These are phyloP conservation scores for Manis crassicaudata DNA, from an alignment of 2,797 vertebrate species.

Conservation along the genomic window DNA sequence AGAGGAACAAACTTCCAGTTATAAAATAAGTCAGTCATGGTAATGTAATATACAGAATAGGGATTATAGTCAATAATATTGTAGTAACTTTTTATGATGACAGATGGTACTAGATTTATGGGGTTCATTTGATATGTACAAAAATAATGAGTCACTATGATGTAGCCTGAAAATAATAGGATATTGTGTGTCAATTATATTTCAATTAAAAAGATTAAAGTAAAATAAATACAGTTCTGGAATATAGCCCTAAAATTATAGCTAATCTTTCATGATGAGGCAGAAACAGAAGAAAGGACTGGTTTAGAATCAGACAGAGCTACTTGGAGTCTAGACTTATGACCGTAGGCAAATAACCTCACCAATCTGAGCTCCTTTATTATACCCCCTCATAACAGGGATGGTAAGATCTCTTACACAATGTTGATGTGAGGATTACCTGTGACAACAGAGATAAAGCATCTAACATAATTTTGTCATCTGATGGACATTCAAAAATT, in stretches of 20 bases:
- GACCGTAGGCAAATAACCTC: background rate
- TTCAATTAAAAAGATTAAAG: background rate
- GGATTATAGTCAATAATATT: background rate
- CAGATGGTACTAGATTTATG: background rate
- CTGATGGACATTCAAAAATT: background rate
- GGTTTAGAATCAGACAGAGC: background rate
- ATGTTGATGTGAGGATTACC: background rate
- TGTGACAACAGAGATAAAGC: background rate
- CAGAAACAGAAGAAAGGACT: background rate
- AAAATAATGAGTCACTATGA: background rate
- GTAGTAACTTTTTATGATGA: background rate
- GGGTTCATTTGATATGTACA: background rate
- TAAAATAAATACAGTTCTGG: background rate
- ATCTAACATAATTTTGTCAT: background rate
- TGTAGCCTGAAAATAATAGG: background rate
- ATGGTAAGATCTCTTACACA: background rate
- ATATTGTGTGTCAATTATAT: background rate
- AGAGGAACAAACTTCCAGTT: background rate
- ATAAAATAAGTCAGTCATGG: background rate
- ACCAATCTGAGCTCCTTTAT: background rate
- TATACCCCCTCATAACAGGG: background rate
- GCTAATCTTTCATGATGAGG: background rate
- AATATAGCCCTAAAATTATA: background rate
- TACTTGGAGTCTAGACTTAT: background rate
- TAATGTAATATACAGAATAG: background rate